phyloP scores from a whole-genome alignment of 2,113 vertebrate species.

The Dromiciops gliroides region DNA sequence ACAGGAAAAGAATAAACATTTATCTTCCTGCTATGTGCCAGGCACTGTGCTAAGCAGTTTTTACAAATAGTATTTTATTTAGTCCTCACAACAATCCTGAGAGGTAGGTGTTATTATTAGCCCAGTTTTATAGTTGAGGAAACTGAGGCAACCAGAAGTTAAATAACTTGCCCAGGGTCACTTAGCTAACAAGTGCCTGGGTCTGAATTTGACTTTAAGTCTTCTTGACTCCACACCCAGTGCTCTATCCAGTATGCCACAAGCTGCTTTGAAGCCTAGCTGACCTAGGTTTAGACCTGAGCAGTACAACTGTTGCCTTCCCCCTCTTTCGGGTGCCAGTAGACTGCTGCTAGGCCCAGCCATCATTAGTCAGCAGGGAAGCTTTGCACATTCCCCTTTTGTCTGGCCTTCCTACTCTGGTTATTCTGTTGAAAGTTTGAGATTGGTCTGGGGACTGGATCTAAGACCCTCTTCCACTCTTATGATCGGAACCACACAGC shows the following conservation, averaged over 20 bases:
- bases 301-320: neutral
- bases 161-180: neutral
- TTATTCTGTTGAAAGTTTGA: neutral
- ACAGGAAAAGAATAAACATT: neutral
- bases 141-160: neutral
- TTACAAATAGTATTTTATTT: neutral
- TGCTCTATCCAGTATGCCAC: neutral
- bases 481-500: neutral
- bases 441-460: neutral
- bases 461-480: neutral
- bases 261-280: no score
- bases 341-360: neutral
- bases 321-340: neutral
- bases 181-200: neutral
- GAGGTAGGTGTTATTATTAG: neutral
- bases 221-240: neutral
- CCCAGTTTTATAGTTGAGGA: neutral
- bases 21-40: neutral
- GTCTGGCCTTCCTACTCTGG: neutral
- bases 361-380: neutral
- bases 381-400: neutral
- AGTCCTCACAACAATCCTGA: neutral
- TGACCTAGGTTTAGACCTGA: neutral
- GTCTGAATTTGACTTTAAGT: neutral
- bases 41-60: neutral